These are phyloP conservation scores for Poicephalus gulielmi DNA, from an alignment of 2,113 vertebrate genomes.

Conservation along the genomic window DNA sequence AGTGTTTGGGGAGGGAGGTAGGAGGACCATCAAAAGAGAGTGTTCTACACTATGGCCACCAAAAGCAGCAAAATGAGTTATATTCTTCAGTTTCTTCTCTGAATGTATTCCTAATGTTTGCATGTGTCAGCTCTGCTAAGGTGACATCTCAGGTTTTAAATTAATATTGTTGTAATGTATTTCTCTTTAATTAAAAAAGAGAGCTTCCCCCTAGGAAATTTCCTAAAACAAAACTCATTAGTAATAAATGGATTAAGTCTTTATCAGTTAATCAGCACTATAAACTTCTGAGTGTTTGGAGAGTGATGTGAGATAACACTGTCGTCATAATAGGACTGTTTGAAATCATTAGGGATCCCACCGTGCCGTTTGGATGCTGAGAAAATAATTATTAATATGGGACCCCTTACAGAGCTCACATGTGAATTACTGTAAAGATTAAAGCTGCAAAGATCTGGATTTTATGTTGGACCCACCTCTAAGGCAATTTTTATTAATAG, in stretches of 20 bases:
- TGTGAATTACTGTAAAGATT: constrained; percentile 8
- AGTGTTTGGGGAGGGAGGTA: neutral
- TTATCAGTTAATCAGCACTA: constrained; percentile 60
- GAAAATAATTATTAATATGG: constrained; percentile 44
- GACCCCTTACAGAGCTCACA: neutral
- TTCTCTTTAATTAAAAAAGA: constrained; percentile 58
- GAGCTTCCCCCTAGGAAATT: neutral
- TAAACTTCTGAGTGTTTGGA: constrained; percentile 33
- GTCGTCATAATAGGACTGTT: neutral
- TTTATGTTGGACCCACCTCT: neutral
- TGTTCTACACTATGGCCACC: neutral
- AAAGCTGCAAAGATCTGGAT: neutral
- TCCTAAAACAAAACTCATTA: constrained; percentile 48
- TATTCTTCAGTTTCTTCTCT: neutral
- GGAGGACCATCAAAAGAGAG: neutral
- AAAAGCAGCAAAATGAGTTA: neutral
- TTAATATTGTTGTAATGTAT: constrained; percentile 36
- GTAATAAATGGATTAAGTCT: constrained; percentile 50
- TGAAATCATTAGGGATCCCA: constrained; percentile 24
- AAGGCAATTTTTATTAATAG: neutral
- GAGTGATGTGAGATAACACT: constrained; percentile 4
- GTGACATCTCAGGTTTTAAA: constrained; percentile 40
- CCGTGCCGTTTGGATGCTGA: constrained; percentile 1
- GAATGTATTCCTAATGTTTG: neutral
- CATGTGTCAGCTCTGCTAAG: constrained; percentile 11